Base-by-base conservation (phyloP, 2,888 invertebrate genomes). In the Hesperia comma region DNA sequence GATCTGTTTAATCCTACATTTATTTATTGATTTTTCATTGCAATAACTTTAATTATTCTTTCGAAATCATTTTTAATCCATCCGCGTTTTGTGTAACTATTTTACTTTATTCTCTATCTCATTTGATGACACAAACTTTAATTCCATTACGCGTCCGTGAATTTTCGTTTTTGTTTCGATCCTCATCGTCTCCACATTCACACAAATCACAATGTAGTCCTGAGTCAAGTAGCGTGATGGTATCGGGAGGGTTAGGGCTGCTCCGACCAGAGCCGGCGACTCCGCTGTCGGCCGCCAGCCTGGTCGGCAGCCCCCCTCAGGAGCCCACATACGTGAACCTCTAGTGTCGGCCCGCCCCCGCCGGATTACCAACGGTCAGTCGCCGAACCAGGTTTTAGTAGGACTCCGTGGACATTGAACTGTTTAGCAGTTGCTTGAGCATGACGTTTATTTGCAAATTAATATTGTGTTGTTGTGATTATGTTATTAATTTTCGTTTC, bases 321-420 rank as follows among this genome's bases (percentile, higher is more conserved):
- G 97, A 97, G 93, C 97, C 97, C 78, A 97, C 98, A 81, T 98
- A 98, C 94, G 98, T 97, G 92, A 97, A 97, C 95, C 97, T 97
- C 94, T 96, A 96, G 96, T 95, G 94, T 92, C 89, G 90, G 90
- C 88, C 86, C 79, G 78, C 81, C 84, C 87, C 86, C 89, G 88
- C 88, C 89, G 87, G 80, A 72, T 77, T 78, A 75, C 74, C 78
- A 77, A 89, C 89, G 90, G 90, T 90, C 87, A 88, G 90, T 90
- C 40, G 33, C 8, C 19, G 26, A 26, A 75, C 66, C 72, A 72
- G 70, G 67, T 60, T 66, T 60, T 19, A n/a, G 46, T 46, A 60
- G 67, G 61, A 67, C 33, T 12, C 12, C 46, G 67, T 64, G 74
- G 55, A 63, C 55, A 61, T 70, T 63, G 51, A 51, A 49, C 51